These are phyloP conservation scores for Pachyseris speciosa DNA, from an alignment of 64 coral and sea anemone species.

Conservation along the genomic window DNA sequence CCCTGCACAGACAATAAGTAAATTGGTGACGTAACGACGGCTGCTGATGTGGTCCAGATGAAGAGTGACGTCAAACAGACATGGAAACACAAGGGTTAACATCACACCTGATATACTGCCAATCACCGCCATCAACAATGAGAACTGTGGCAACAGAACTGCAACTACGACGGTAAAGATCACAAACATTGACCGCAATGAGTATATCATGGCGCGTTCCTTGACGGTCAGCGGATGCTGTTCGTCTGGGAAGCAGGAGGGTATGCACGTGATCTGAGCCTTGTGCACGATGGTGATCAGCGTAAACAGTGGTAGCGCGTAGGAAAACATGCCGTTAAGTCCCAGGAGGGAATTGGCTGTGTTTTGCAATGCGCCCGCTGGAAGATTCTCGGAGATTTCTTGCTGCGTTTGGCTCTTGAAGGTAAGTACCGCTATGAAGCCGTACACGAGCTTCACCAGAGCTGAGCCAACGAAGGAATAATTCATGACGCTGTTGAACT, in stretches of 20 bases:
- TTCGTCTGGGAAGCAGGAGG: slow-evolving; percentile 89
- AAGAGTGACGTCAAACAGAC: slow-evolving; percentile 88
- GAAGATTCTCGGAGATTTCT: slow-evolving; percentile 89
- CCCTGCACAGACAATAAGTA: slow-evolving; percentile 89
- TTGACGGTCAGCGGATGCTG: slow-evolving; percentile 55
- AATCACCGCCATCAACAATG: slow-evolving; percentile 91
- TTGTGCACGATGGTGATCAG: slow-evolving; percentile 77
- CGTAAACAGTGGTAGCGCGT: slow-evolving; percentile 74
- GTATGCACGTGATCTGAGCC: slow-evolving; percentile 53
- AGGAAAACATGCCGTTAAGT: slow-evolving; percentile 80
- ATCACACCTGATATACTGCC: slow-evolving; percentile 91
- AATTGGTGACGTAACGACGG: slow-evolving; percentile 71
- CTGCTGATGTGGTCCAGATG: slow-evolving; percentile 72
- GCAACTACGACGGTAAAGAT: slow-evolving; percentile 63
- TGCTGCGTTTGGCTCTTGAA: slow-evolving; percentile 74
- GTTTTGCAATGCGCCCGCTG: slow-evolving; percentile 68
- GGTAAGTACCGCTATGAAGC: slow-evolving; percentile 75
- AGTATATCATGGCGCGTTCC: slow-evolving; percentile 72
- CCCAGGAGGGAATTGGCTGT: slow-evolving; percentile 76
- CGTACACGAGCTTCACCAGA: slow-evolving; percentile 62
- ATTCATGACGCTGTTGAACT: slow-evolving; percentile 80
- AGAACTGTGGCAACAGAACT: slow-evolving; percentile 88
- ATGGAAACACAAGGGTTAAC: slow-evolving; percentile 86
- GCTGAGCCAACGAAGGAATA: slow-evolving; percentile 70
- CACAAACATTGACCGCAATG: slow-evolving; percentile 80